Evolutionary conservation across 2,113 vertebrate species (phyloP).

Genomic region (Spilogale gracilis): DNA sequence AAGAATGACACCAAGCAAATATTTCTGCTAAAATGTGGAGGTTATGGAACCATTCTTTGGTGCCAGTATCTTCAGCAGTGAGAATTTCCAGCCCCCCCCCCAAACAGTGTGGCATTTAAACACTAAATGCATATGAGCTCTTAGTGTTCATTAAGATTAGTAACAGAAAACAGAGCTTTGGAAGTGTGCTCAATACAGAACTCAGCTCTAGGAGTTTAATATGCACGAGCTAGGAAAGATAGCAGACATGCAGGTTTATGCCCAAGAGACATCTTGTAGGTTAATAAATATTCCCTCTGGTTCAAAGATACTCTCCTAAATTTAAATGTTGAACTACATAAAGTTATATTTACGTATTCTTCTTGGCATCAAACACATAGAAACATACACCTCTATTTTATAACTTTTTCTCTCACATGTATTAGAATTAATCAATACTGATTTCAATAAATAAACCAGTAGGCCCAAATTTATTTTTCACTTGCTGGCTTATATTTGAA

Average conservation of each 20-base stretch:
- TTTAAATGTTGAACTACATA: slow-evolving; percentile 23
- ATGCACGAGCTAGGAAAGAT: slow-evolving; percentile 53
- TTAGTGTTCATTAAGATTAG: slow-evolving; percentile 61
- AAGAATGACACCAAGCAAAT: slow-evolving; percentile 23
- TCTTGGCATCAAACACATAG: background rate
- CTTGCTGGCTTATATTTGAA: background rate
- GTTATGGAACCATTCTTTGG: slow-evolving; percentile 22
- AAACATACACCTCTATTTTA: background rate
- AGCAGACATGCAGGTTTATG: slow-evolving; percentile 29
- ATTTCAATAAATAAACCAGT: slow-evolving; percentile 31
- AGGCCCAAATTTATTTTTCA: background rate
- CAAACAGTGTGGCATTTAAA: slow-evolving; percentile 44
- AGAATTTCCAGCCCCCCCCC: slow-evolving; percentile 24
- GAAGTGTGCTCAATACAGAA: background rate
- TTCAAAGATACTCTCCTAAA: slow-evolving; percentile 26
- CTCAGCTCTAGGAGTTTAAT: background rate
- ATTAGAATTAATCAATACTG: background rate
- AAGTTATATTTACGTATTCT: background rate
- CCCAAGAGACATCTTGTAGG: slow-evolving; percentile 28
- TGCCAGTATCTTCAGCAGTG: slow-evolving; percentile 52
- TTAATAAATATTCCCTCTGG: slow-evolving; percentile 29
- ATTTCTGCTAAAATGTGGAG: slow-evolving; percentile 21
- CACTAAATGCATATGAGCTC: background rate
- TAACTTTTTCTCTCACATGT: background rate
- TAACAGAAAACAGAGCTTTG: slow-evolving; percentile 46